Evolutionary conservation across 2,888 invertebrate genomes (phyloP), one percentile per base, ranked within the genome.

Genomic region (Leptinotarsa tumamoca): DNA sequence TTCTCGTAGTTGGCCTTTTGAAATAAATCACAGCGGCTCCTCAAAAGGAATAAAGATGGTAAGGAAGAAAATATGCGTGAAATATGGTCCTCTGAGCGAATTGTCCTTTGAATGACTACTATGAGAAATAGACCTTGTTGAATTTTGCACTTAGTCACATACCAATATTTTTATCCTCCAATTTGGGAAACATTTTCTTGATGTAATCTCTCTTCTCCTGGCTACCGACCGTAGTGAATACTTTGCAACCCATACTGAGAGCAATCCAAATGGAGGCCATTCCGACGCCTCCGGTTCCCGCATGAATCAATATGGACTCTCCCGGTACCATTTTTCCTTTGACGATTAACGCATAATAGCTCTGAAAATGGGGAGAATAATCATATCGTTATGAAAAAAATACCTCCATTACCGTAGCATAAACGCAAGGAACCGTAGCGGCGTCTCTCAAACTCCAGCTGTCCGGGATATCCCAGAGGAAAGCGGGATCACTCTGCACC

Each of bases 261-360:
- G 97, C 96, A 84, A 98, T 94, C 54, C 95, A 91, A 84, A 98
- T 97, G 80, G 98, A 97, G 3, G 98, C 97, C 89, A 97, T 96
- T 4, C 98, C 98, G 66, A 98, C 96, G 83, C 97, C 97, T 74
- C 97, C 87, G 82, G 91, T 89, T 82, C 92, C 87, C 73, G 92
- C 90, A 51, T 85, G 84, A 18, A 85, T 84, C 21, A 85, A 63
- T 68, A 85, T 81, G 0, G 82, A 80, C 58, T 83, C 82, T 10
- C 81, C 79, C 13, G 56, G 73, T 68, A 76, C 66, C 75, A 84
- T 67, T 56, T 79, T 73, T 1, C 79, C 81, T 78, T 80, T 75
- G 0, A 80, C 23, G 21, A 83, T 74, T 75, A 84, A 61, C 4
- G 78, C 83, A 66, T 83, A 84, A 68, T 83, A 83, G 54, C 81